Base-by-base conservation (phyloP, 2,113 vertebrate species). In the Thamnophis sirtalis region DNA sequence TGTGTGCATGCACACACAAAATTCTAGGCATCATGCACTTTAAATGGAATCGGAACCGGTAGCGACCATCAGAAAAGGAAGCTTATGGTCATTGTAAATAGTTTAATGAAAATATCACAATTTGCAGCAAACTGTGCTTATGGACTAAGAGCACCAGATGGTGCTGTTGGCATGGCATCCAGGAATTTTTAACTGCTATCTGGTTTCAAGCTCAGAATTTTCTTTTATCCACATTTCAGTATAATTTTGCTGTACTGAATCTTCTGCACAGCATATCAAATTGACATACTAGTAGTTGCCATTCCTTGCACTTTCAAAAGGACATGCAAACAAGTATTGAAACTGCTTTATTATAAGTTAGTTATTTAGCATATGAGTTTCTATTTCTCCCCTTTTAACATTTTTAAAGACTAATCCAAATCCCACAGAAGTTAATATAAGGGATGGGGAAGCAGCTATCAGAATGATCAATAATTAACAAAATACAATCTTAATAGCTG, bases 91-190 rank as follows among this genome's bases (percentile, higher is more conserved):
- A 38, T 17, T 17, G 11, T 19, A 73, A 73, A 38, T 73, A 73
- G 68, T 15, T 73, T 33, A 38, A 73, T 73, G 68, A 73, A 73
- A 73, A 73, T 73, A 33, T 73, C 28, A 68, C 11, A 33, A 4
- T 73, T 73, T 73, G 63, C 63, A 93, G 53, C 11, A 55, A 48
- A 89, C 11, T 93, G 92, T 90, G 87, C 55, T 91, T 89, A 49
- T 53, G 49, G 87, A 60, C 60, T 85, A 48, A 60, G 54, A 85
- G 55, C 92, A 88, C 91, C 63, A 93, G 93, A 86, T 93, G 93
- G 93, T 92, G 91, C 93, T 93, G 86, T 93, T 84, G 91, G 85
- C 91, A 88, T 33, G 49, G 91, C 33, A 90, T 84, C 86, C 68
- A 33, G 11, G 48, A 60, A 24, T 43, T 84, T 48, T 48, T 60